A percentile compares a stretch with the other conserved stretches of the same genome.
These are phyloP conservation scores for Trissolcus brochymenae DNA, from an alignment of 2,888 invertebrate genomes.

Conservation along the genomic window DNA sequence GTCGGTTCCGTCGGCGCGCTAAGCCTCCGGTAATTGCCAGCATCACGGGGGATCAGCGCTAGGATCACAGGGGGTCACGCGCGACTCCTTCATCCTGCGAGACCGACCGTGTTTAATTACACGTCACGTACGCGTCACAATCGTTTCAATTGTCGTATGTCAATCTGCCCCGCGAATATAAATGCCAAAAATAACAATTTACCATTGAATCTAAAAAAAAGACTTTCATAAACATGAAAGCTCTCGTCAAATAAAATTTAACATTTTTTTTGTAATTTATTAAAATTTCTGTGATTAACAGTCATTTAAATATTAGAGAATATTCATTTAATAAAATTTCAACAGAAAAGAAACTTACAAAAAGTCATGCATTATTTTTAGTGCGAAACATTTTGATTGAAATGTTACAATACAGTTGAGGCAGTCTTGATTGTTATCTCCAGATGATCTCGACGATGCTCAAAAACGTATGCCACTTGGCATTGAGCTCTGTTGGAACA, in stretches of 20 bases:
- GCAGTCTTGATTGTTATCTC: too few relatives aligned
- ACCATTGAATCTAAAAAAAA: neutral
- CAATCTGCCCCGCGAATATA: conserved; percentile 37
- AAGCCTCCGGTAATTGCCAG: conserved; percentile 75
- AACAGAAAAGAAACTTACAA: too few relatives aligned
- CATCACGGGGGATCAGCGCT: conserved; percentile 72
- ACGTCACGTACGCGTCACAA: conserved; percentile 67
- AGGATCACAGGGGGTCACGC: conserved; percentile 65
- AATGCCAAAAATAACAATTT: conserved; percentile 10
- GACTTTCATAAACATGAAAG: too few relatives aligned
- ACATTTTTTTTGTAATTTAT: too few relatives aligned
- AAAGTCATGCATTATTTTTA: too few relatives aligned
- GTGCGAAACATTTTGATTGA: too few relatives aligned
- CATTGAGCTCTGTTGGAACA: conserved; percentile 44
- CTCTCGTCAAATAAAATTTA: too few relatives aligned
- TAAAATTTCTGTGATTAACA: too few relatives aligned
- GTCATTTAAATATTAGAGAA: too few relatives aligned
- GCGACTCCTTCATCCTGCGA: conserved; percentile 66
- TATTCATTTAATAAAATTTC: too few relatives aligned
- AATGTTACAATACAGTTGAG: too few relatives aligned
- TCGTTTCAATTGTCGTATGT: conserved; percentile 63
- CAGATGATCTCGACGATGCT: conserved; percentile 15
- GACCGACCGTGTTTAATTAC: conserved; percentile 72
- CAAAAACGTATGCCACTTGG: conserved; percentile 57
- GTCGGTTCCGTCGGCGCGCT: conserved; percentile 65